Base-by-base conservation (phyloP, 2,888 invertebrate species). In the Aphodius granarius region DNA sequence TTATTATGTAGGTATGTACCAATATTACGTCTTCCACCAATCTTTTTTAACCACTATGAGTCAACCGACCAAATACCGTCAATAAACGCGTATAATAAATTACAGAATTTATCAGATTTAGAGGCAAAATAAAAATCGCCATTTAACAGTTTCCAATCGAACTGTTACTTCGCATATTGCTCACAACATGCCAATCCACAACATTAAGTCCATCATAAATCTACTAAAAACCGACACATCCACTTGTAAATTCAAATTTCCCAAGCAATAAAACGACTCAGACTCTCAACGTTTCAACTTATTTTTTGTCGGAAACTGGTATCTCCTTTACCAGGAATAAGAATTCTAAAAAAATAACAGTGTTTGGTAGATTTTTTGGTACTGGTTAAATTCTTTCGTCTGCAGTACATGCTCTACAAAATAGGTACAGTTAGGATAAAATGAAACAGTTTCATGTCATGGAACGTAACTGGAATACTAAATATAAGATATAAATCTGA, bases 401-500 rank as follows among this genome's bases (percentile, higher is more conserved):
- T 43, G 43, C 9, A 1, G 43, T 43, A 13, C 43, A 43, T 43
- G 43, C 43, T n/a, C n/a, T n/a, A n/a, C n/a, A n/a, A n/a, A n/a
- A n/a, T n/a, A 43, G 43, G 43, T 9, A 43, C 43, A 43, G 43
- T 43, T 43, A 43, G 43, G 13, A 43, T 43, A 3, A 43, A 43
- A 43, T 43, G 3, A 43, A 43, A 43, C 13, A 43, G 43, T 43
- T 43, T 13, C 43, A 43, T 13, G 43, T 9, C 43, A 3, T 43
- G 9, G 13, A 43, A 43, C 43, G 13, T 43, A 43, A 43, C 9
- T 63, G 63, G 43, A n/a, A 21, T 62, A 16, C 63, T n/a, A n/a
- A n/a, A n/a, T n/a, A 63, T 23, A 73, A 74, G 21, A 70, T 63
- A 68, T 19, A 22, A 78, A 75, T 78, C 71, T 75, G 43, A 77